Evolutionary conservation across 2,797 vertebrate genomes (phyloP).

Genomic region (Ptychobarbus kaznakovi): DNA sequence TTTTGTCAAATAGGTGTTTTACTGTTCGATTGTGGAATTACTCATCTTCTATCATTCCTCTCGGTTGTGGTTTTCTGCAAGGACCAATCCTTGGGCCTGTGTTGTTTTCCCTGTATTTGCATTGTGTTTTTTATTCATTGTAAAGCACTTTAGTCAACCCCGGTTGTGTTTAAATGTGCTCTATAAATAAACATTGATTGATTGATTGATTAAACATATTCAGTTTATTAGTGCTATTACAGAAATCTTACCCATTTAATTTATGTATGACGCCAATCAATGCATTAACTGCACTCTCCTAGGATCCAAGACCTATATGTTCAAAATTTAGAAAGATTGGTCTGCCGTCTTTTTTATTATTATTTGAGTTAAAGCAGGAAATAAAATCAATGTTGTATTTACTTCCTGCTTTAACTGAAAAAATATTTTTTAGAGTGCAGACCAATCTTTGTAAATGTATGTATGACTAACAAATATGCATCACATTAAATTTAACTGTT

Average conservation of each 20-base stretch:
- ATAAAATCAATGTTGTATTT: background rate
- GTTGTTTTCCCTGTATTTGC: background rate
- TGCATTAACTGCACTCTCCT: background rate
- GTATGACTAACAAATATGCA: background rate
- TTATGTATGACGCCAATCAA: background rate
- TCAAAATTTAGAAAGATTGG: background rate
- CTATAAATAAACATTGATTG: conserved; percentile 5
- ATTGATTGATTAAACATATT: background rate
- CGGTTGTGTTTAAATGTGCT: background rate
- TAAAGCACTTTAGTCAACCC: background rate
- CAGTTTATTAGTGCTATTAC: too few relatives aligned
- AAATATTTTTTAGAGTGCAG: background rate
- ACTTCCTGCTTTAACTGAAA: background rate
- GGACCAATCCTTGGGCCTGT: background rate
- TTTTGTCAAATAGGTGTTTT: background rate
- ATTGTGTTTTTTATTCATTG: background rate
- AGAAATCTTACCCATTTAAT: too few relatives aligned
- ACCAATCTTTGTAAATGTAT: background rate
- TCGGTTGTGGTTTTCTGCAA: background rate
- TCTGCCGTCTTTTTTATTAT: background rate
- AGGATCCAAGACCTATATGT: background rate
- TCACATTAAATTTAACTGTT: background rate
- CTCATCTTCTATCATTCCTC: background rate
- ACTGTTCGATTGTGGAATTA: background rate
- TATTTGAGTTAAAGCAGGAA: background rate